Percentiles rank a stretch among this genome's conserved stretches.
Conservation (phyloP, 2,888 invertebrate genomes). For the Cosmia pyralina region DNA sequence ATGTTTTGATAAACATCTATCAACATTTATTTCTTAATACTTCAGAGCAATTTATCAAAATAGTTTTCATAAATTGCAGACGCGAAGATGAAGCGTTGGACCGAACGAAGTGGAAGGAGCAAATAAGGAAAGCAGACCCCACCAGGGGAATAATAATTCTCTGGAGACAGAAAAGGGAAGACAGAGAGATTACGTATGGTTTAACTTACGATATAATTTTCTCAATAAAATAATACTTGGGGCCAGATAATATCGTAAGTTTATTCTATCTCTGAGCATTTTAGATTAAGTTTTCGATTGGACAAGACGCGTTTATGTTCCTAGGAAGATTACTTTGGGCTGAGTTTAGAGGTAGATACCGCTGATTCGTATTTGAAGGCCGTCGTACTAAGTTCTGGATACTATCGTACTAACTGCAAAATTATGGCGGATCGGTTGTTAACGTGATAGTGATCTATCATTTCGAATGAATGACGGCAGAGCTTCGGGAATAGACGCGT, state of each 20-base stretch:
- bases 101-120: slow-evolving; percentile 48
- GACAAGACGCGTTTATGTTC: slow-evolving; percentile 39
- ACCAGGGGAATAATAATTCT: slow-evolving; percentile 59
- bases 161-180: slow-evolving; percentile 55
- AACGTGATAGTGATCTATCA: slow-evolving; percentile 55
- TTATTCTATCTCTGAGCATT: slow-evolving; percentile 34
- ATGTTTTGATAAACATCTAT: neutral
- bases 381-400: slow-evolving; percentile 24
- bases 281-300: slow-evolving; percentile 54
- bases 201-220: slow-evolving; percentile 50
- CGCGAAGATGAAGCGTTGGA: slow-evolving; percentile 46
- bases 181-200: slow-evolving; percentile 55
- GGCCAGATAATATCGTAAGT: slow-evolving; percentile 48
- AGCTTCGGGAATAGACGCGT: slow-evolving; percentile 44
- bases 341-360: slow-evolving; percentile 26
- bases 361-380: slow-evolving; percentile 9
- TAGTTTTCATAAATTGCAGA: slow-evolving; percentile 54
- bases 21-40: neutral
- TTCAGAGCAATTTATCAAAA: slow-evolving; percentile 25
- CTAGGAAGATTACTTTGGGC: slow-evolving; percentile 42
- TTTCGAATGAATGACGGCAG: slow-evolving; percentile 53
- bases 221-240: slow-evolving; percentile 55
- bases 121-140: slow-evolving; percentile 59
- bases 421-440: slow-evolving; percentile 39
- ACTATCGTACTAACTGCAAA: slow-evolving; percentile 22